Base-by-base conservation (phyloP, 2,113 vertebrate species). In the Microtus ochrogaster region DNA sequence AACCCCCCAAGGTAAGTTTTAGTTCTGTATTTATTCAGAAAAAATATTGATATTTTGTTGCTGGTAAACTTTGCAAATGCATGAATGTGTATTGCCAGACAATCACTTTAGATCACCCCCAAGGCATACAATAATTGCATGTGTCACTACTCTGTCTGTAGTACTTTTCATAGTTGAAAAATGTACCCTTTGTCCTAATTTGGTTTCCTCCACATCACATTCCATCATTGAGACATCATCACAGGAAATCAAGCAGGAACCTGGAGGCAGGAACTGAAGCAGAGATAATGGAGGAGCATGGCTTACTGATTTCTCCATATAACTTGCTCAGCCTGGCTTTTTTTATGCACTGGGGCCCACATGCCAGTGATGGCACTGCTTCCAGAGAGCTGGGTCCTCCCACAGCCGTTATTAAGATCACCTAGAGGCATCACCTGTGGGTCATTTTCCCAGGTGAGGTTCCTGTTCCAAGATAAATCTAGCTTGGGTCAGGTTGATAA, bases 11-110 rank as follows among this genome's bases (percentile, higher is more conserved):
- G 73, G 3, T 68, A 95, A 28, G 2, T 84, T 84, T 95, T 49
- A 68, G 41, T 10, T 33, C 10, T 68, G 39, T 36, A 74, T 7
- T 92, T 92, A 58, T 3, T 44, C 61, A n/a, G 74, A 19, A 90
- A 94, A 89, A 91, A 58, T 72, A 65, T 36, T 85, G n/a, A 49
- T 85, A 94, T 68, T 68, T 93, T 76, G n/a, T 2, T 55, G 66
- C 28, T 58, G 66, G 22, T 72, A 66, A 66, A 5, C 3, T 72
- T 4, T 91, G 13, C 39, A 96, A 95, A 87, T 83, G 16, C 22
- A 84, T 65, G 39, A 88, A 65, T 89, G 16, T 58, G 39, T 58
- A 74, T 91, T 85, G 36, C 70, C 30, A 96, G 90, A 74, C 1
- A 49, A 79, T 2, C n/a, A 91, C 24, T 74, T 92, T 66, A 81